Base-by-base conservation (phyloP, 2,113 vertebrate species). In the Lamprologus sp. region DNA sequence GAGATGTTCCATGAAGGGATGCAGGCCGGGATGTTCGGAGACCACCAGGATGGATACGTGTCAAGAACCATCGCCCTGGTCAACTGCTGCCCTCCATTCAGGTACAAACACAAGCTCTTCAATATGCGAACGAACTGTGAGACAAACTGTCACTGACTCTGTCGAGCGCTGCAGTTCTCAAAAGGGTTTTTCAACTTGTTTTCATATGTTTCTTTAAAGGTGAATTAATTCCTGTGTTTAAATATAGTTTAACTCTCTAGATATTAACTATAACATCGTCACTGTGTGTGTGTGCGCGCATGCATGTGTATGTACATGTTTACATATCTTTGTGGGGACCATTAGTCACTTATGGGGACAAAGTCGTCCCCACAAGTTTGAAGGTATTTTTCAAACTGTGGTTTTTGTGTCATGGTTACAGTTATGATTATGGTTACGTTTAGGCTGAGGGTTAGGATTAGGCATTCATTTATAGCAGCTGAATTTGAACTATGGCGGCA, bases 51-150 rank as follows among this genome's bases (percentile, higher is more conserved):
- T 2, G 87, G 94, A 88, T 98, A 97, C 37, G 90, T 97, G 85
- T 85, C 95, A 88, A 96, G 94, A 21, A 97, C 97, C 87, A 97
- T 98, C 4, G 91, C 96, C 2, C 85, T 98, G 85, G 97, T 97
- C 92, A 99, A 99, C 95, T 98, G 97, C 84, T 98, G 98, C 1
- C 97, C 98, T 0, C 96, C 97, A 0, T 96, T 98, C 93, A 96
- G 97, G 98, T 96, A 81, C 6, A n/a, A 35, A 19, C 11, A 23
- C 5, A 75, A 10, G 21, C 3, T 73, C 68, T 49, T 31, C 42
- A 28, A 28, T 47, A 28, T 19, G 13, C 9, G 6, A 75, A 47
- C 1, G 2, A 73, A 73, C 40, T 28, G 65, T 42, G 40, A 73
- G 8, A 45, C 13, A 73, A 73, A 73, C 68, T 11, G 15, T 12